phyloP scores from a whole-genome alignment of 2,797 vertebrate species.

The Synanceia verrucosa region DNA sequence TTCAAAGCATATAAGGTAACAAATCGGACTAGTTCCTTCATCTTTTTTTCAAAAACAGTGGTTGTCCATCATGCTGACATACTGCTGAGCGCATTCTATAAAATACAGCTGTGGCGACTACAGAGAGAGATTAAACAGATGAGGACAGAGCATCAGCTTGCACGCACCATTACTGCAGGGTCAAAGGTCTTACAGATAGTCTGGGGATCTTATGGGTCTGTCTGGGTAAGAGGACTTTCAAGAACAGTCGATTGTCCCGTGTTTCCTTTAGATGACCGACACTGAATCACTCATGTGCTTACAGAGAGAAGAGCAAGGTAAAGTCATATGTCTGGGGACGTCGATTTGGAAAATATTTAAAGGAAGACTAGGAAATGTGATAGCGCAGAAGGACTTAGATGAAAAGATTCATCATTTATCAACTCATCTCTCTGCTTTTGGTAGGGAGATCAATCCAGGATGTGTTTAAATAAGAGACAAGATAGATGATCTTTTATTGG shows the following conservation, averaged over 20 bases:
- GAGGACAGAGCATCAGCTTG: slow-evolving; percentile 26
- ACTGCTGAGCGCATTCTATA: slow-evolving; percentile 24
- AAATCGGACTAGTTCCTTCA: slow-evolving; percentile 51
- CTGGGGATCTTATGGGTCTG: background rate
- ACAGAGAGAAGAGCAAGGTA: background rate
- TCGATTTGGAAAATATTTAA: background rate
- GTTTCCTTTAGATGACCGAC: slow-evolving; percentile 2
- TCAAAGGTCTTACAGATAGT: slow-evolving; percentile 24
- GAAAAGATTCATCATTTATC: background rate
- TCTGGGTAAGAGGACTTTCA: background rate
- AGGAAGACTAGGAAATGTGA: background rate
- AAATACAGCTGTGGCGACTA: slow-evolving; percentile 53
- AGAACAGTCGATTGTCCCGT: background rate
- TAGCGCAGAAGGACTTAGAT: background rate
- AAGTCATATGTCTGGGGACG: background rate
- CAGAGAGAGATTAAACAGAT: slow-evolving; percentile 54
- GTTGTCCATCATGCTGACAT: slow-evolving; percentile 48
- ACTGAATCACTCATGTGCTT: slow-evolving; percentile 1
- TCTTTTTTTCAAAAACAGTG: slow-evolving; percentile 41
- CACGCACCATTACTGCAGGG: slow-evolving; percentile 25
- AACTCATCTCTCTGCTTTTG: background rate
- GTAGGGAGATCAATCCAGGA: background rate
- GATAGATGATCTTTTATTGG: too few relatives aligned
- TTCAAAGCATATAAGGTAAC: slow-evolving; percentile 58
- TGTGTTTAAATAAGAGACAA: too few relatives aligned